phyloP scores from a whole-genome alignment of 2,888 invertebrate genomes.

The Busseola fusca region DNA sequence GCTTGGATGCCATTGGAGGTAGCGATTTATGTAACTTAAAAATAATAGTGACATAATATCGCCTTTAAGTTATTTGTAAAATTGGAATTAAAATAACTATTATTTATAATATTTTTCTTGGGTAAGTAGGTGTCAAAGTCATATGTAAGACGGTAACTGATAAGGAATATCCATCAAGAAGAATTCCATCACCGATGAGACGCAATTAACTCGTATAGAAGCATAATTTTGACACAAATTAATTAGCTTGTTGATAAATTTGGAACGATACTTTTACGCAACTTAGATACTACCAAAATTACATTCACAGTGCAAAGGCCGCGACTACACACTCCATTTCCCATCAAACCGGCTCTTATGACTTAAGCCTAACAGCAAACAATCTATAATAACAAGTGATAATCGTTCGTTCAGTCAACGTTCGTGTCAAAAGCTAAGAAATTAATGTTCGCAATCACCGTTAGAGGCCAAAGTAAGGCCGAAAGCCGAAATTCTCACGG shows the following conservation, averaged over 20 bases:
- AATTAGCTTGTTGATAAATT: neutral
- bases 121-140: neutral
- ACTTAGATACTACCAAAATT: neutral
- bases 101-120: neutral
- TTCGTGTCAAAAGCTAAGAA: constrained; percentile 81
- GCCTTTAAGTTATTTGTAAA: no score
- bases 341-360: constrained; percentile 42
- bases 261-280: neutral
- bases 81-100: no score
- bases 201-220: no score
- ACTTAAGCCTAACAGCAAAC: constrained; percentile 61
- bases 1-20: no score
- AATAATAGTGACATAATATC: no score
- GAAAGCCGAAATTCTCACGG: constrained; percentile 78
- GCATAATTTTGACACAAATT: neutral
- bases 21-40: no score
- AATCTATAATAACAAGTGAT: constrained; percentile 80
- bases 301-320: constrained; percentile 1
- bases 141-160: neutral
- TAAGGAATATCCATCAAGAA: neutral
- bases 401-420: constrained; percentile 73
- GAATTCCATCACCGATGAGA: neutral
- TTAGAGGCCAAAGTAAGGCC: constrained; percentile 72
- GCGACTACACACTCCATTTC: constrained; percentile 20
- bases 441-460: constrained; percentile 79